Conservation (phyloP, 1,140 invertebrate genomes). For the Caenorhabditis briggsae region DNA sequence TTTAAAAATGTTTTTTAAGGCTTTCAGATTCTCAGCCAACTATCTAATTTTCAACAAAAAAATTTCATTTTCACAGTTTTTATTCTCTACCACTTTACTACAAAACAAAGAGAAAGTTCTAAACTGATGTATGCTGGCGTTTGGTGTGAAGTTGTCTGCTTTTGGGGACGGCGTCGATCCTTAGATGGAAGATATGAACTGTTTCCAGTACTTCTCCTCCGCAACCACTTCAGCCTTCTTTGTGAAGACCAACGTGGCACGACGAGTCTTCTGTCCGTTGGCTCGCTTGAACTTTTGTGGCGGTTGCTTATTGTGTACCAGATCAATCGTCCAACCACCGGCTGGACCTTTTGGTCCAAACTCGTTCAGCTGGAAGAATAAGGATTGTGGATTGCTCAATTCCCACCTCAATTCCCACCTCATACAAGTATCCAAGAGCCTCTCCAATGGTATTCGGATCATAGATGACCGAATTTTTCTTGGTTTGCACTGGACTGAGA, state of each 20-base stretch:
- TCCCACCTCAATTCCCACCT: not conserved
- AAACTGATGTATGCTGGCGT: not conserved
- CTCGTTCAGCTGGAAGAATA: conserved; percentile 1
- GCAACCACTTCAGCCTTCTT: not conserved
- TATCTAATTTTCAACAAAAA: no score
- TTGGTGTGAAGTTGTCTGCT: not conserved
- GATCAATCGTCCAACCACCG: not conserved
- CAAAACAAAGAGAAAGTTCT: conserved; percentile 3
- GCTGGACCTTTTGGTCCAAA: not conserved
- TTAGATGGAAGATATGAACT: not conserved
- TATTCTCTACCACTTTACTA: not conserved
- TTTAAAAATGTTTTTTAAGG: no score
- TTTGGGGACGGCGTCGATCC: not conserved
- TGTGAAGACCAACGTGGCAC: not conserved
- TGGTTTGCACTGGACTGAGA: not conserved
- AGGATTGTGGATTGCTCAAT: not conserved
- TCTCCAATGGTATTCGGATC: conserved; percentile 15
- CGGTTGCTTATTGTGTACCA: not conserved
- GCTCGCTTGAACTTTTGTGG: not conserved
- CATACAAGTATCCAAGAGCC: conserved; percentile 7
- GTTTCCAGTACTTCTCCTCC: conserved; percentile 3
- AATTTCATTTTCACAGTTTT: not conserved
- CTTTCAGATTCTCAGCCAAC: no score
- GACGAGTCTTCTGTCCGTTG: not conserved
- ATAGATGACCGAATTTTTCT: not conserved